Conservation (phyloP, 2,888 invertebrate genomes). For the Sepiola atlantica region DNA sequence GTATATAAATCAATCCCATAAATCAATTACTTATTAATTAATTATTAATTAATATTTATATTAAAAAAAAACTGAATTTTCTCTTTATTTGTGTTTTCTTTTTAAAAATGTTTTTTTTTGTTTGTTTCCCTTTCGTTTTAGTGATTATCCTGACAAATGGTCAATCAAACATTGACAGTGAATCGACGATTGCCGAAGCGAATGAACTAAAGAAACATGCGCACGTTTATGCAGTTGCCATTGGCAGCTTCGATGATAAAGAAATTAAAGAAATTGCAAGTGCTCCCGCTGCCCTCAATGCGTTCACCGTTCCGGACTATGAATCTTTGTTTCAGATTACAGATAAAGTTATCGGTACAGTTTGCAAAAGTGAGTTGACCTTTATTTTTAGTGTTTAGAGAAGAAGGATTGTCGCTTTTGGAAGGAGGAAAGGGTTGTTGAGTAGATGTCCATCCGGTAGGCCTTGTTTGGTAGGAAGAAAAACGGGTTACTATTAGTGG, state of each 20-base stretch:
- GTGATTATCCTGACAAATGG: constrained; percentile 71
- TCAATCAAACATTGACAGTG: constrained; percentile 66
- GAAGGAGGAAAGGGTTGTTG: too few relatives aligned
- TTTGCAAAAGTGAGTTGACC: constrained; percentile 24
- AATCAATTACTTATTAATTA: not conserved
- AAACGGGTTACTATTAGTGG: too few relatives aligned
- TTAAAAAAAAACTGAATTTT: not conserved
- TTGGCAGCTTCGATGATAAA: constrained; percentile 60
- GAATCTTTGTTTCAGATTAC: constrained; percentile 55
- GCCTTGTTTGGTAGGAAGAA: too few relatives aligned
- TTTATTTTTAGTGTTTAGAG: not conserved
- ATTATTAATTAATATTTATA: not conserved
- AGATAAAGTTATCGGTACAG: not conserved
- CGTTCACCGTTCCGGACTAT: constrained; percentile 63
- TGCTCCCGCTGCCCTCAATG: constrained; percentile 60
- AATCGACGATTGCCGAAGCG: constrained; percentile 66
- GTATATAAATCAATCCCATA: too few relatives aligned
- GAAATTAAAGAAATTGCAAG: constrained; percentile 65
- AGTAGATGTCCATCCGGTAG: too few relatives aligned
- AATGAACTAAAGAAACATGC: constrained; percentile 59
- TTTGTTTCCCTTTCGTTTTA: constrained; percentile 51
- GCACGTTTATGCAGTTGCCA: constrained; percentile 67
- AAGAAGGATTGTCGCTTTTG: too few relatives aligned
- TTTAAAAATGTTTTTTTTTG: not conserved
- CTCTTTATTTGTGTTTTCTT: not conserved